Evolutionary conservation across 2,113 vertebrate genomes (phyloP).

Genomic region (pig (Sus scrofa)): T2T-Sscrofa CM000824.6:58097001-58097500

Average conservation of each 20-base stretch:
- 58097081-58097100: constrained; percentile 28
- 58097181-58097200: background rate
- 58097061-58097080: constrained; percentile 19
- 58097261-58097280: background rate
- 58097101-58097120: background rate
- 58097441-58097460: background rate
- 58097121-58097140: background rate
- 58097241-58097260: background rate
- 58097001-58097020: background rate
- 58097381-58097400: background rate
- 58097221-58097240: background rate
- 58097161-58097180: background rate
- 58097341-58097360: background rate
- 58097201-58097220: background rate
- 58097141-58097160: background rate
- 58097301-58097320: background rate
- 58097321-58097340: constrained; percentile 2
- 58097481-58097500: background rate
- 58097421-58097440: constrained; percentile 28
- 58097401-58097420: background rate
- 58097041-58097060: constrained; percentile 19
- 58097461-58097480: background rate
- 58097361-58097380: background rate
- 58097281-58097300: background rate
- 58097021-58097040: background rate